phyloP scores from a whole-genome alignment of 1,140 invertebrate genomes.

The Heliconius melpomene region DNA sequence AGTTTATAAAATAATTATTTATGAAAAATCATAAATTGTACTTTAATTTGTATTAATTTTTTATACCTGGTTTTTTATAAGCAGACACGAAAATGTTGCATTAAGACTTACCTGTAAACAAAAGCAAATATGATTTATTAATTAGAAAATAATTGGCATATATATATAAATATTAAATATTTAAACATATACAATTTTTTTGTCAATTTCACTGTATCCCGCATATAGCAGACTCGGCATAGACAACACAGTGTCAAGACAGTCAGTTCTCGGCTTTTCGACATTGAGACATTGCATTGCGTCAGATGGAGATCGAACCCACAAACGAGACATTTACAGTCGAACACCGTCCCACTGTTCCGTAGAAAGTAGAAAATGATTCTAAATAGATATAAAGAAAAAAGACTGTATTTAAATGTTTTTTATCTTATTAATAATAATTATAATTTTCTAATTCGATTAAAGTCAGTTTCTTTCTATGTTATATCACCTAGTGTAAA shows the following conservation, averaged over 20 bases:
- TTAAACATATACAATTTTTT: no score
- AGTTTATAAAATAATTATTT: no score
- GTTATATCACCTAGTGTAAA: background rate
- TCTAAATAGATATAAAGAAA: background rate
- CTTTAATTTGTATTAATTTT: no score
- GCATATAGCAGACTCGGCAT: no score
- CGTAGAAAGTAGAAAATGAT: background rate
- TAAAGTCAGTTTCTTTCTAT: background rate
- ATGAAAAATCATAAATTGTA: no score
- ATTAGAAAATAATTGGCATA: background rate
- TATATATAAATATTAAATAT: no score
- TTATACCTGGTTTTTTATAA: background rate
- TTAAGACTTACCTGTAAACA: constrained; percentile 7
- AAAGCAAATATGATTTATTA: background rate
- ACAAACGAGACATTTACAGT: no score
- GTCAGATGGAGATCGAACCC: no score
- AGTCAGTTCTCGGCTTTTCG: no score
- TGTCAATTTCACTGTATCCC: no score
- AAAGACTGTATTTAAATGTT: background rate
- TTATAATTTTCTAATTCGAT: background rate
- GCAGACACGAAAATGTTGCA: background rate
- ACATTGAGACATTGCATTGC: no score
- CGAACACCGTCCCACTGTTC: background rate
- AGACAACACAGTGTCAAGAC: no score
- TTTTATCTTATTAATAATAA: background rate